These are phyloP conservation scores for Scolopax mira DNA, from an alignment of 2,113 vertebrate species.

Conservation along the genomic window DNA sequence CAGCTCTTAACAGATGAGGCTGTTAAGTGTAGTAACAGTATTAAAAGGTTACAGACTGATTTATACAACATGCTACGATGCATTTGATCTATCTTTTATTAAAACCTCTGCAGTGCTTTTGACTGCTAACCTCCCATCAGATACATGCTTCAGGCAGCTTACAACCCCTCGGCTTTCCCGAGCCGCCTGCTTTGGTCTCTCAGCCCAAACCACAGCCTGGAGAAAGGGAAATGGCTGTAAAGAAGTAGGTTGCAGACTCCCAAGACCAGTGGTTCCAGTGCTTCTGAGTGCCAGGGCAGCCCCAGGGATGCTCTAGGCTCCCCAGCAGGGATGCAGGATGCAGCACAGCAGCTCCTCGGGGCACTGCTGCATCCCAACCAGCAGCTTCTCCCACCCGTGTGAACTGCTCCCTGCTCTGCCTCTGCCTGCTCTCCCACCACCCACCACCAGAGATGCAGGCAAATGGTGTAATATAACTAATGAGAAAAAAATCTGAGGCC, in stretches of 20 bases:
- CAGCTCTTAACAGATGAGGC: neutral
- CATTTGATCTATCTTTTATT: neutral
- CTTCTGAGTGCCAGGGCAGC: neutral
- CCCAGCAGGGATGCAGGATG: neutral
- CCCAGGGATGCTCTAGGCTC: neutral
- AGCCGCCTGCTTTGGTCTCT: neutral
- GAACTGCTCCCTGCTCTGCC: neutral
- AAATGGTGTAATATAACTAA: fast-evolving
- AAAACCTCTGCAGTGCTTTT: neutral
- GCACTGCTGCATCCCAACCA: neutral
- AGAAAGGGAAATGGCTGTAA: neutral
- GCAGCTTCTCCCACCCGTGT: neutral
- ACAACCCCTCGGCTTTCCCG: neutral
- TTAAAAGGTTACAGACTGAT: neutral
- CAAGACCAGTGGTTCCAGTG: too few species aligned
- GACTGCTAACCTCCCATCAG: neutral
- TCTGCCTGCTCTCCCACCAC: neutral
- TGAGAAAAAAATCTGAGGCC: neutral
- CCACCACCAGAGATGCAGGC: fast-evolving
- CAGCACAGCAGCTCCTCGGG: fast-evolving
- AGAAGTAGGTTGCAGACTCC: neutral
- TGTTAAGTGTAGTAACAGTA: neutral
- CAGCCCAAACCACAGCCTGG: fast-evolving
- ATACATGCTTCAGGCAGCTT: neutral
- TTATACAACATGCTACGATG: neutral